phyloP scores from a whole-genome alignment of 2,888 invertebrate genomes.

The Crepidodera aurea region DNA sequence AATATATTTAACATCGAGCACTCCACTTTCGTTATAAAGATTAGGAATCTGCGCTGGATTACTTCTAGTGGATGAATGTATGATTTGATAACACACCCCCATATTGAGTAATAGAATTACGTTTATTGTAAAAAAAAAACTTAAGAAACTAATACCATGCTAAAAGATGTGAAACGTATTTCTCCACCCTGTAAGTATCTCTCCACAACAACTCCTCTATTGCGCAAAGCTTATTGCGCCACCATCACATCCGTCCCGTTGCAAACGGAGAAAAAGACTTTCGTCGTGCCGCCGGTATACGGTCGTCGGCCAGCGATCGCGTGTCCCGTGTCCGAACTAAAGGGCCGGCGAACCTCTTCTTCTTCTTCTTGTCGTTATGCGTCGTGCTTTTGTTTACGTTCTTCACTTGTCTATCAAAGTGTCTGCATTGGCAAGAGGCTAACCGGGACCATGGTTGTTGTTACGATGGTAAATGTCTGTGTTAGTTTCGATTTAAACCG shows the following conservation, averaged over 20 bases:
- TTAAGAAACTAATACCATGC: too few species aligned
- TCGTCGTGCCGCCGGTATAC: conserved; percentile 9
- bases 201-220: not conserved
- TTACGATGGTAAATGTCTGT: not conserved
- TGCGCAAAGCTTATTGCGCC: not conserved
- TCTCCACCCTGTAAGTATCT: not conserved
- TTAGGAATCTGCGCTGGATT: too few species aligned
- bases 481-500: conserved; percentile 4
- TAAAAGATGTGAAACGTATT: too few species aligned
- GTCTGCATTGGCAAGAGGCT: not conserved
- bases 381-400: conserved; percentile 10
- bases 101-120: too few species aligned
- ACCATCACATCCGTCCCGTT: not conserved
- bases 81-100: too few species aligned
- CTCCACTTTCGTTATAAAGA: too few species aligned
- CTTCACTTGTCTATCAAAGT: conserved; percentile 1
- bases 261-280: conserved; percentile 5
- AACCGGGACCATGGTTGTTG: conserved; percentile 6
- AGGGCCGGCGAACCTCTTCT: conserved; percentile 1
- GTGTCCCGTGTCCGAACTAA: conserved; percentile 1
- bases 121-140: too few species aligned
- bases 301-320: conserved; percentile 8
- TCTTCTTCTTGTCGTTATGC: conserved; percentile 4
- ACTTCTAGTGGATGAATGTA: too few species aligned
- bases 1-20: too few species aligned